Conservation (phyloP, 1,140 invertebrate genomes). For the Nasonia longicornis region DNA sequence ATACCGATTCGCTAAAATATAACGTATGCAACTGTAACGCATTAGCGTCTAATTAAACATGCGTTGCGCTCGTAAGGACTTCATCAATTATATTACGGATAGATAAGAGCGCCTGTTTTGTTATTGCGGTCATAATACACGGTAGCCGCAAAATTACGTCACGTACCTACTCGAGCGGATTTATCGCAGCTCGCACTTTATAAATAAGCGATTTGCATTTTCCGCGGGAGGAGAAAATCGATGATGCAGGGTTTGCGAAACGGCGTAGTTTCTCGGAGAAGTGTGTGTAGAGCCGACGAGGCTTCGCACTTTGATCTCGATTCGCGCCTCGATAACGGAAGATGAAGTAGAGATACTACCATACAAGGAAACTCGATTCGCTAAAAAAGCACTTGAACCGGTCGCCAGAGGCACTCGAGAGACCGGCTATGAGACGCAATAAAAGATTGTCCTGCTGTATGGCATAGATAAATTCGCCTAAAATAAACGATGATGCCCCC, state of each 20-base stretch:
- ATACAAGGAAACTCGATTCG: no score
- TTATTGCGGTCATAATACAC: background rate
- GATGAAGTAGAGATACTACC: no score
- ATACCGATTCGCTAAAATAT: no score
- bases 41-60: background rate
- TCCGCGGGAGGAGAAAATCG: background rate
- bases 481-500: slow-evolving; percentile 4
- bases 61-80: background rate
- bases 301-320: no score
- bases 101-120: slow-evolving; percentile 7
- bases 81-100: background rate
- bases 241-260: background rate
- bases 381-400: no score
- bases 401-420: no score
- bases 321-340: no score
- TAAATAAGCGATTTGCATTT: slow-evolving; percentile 1
- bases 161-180: background rate
- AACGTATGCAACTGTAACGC: no score
- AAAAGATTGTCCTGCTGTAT: no score
- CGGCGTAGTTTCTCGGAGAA: no score
- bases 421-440: no score
- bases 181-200: background rate
- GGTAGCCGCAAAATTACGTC: slow-evolving; percentile 1
- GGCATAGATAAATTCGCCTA: background rate
- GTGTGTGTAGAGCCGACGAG: no score